Evolutionary conservation across 2,113 vertebrate genomes (phyloP).

Genomic region (Phrynosoma blainvillii): DNA sequence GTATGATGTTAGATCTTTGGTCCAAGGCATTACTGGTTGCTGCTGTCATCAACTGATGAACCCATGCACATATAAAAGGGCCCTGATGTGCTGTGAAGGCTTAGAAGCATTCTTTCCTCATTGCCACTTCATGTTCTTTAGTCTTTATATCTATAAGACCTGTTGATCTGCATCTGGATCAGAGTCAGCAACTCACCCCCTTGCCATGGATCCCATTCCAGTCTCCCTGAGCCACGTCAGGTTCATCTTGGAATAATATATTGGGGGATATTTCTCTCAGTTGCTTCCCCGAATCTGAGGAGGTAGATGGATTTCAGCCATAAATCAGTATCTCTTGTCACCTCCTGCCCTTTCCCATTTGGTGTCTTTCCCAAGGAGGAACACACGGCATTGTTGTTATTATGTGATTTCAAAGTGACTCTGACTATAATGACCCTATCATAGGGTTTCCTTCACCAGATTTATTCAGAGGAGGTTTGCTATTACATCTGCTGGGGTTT

Average conservation of each 20-base stretch:
- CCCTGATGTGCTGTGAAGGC: neutral
- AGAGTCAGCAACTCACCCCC: neutral
- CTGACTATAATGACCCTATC: too few species aligned
- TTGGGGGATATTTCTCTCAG: neutral
- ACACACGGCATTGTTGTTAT: neutral
- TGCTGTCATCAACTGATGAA: neutral
- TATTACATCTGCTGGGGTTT: neutral
- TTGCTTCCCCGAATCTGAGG: neutral
- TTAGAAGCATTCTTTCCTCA: neutral
- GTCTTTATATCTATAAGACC: neutral
- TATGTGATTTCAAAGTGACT: neutral
- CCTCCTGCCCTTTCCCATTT: neutral
- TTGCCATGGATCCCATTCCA: neutral
- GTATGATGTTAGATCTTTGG: neutral
- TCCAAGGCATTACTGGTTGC: neutral
- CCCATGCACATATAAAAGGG: neutral
- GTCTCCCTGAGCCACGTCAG: neutral
- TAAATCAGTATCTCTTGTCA: constrained; percentile 3
- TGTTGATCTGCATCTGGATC: neutral
- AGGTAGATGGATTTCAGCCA: neutral
- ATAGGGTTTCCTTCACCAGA: too few species aligned
- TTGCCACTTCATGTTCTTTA: neutral
- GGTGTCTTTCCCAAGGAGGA: neutral
- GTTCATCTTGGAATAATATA: neutral
- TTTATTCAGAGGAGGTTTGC: neutral